Percentiles rank a stretch among this genome's conserved stretches.
phyloP scores from a whole-genome alignment of 2,888 invertebrate species.

The Anoncus sp. region DNA sequence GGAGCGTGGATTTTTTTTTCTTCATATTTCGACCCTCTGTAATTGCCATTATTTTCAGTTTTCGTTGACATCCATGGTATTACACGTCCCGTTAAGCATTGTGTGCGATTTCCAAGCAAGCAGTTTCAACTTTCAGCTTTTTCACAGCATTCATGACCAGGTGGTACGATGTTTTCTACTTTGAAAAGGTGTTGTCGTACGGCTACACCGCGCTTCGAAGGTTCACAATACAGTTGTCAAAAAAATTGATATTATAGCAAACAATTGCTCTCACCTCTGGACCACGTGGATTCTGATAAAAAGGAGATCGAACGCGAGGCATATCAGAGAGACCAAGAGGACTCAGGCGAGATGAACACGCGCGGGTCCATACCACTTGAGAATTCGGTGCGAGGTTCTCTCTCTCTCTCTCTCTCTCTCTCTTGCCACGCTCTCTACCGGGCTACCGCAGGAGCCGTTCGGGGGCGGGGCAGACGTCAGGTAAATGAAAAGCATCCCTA shows the following conservation, averaged over 20 bases:
- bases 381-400: constrained; percentile 63
- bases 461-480: constrained; percentile 82
- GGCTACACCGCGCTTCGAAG: no score
- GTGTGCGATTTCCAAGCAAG: no score
- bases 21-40: no score
- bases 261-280: background rate
- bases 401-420: constrained; percentile 24
- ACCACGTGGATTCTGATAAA: background rate
- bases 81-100: no score
- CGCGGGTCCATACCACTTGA: constrained; percentile 59
- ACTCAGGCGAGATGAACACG: constrained; percentile 53
- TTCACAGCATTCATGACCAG: no score
- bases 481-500: constrained; percentile 82
- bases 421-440: constrained; percentile 45
- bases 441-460: constrained; percentile 79
- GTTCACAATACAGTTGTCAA: no score
- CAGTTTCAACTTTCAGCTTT: no score
- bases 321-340: background rate
- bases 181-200: no score
- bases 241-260: background rate
- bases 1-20: no score
- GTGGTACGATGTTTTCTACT: no score
- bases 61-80: no score
- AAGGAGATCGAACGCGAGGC: background rate
- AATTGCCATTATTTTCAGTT: no score